phyloP scores from a whole-genome alignment of 2,888 invertebrate species.

The Formica aserva region DNA sequence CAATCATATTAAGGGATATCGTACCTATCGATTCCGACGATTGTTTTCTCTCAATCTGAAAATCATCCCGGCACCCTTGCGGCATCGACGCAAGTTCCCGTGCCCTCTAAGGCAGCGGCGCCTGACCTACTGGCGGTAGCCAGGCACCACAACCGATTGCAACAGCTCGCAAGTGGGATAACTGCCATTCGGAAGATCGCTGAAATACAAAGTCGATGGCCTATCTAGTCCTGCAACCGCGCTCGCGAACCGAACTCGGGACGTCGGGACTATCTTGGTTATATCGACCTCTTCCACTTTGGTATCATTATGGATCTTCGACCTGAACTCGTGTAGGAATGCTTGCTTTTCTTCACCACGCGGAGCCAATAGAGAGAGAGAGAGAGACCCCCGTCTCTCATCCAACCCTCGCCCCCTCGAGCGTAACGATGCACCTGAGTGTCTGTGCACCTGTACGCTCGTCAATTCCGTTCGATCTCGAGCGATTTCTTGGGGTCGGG shows the following conservation, averaged over 20 bases:
- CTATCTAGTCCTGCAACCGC: conserved; percentile 31
- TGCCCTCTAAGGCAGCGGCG: conserved; percentile 76
- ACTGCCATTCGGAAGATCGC: conserved; percentile 78
- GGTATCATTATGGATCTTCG: conserved; percentile 76
- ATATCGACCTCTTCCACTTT: conserved; percentile 72
- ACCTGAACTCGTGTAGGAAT: conserved; percentile 78
- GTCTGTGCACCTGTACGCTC: conserved; percentile 67
- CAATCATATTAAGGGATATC: neutral
- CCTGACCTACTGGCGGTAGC: conserved; percentile 81
- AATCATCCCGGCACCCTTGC: conserved; percentile 56
- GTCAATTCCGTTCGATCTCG: conserved; percentile 65
- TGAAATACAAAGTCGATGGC: conserved; percentile 67
- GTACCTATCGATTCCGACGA: neutral
- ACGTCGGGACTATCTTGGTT: conserved; percentile 63
- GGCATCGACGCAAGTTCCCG: conserved; percentile 72
- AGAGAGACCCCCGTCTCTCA: conserved; percentile 1
- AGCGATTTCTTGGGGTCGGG: conserved; percentile 72
- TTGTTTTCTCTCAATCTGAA: conserved; percentile 55
- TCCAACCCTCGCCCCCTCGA: conserved; percentile 26
- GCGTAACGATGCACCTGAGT: conserved; percentile 68
- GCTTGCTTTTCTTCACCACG: conserved; percentile 57
- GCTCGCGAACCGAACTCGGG: conserved; percentile 67
- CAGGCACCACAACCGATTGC: conserved; percentile 56
- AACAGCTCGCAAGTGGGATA: conserved; percentile 81
- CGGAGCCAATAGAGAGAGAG: neutral